Evolutionary conservation across 2,888 invertebrate genomes (phyloP), one percentile per base, ranked within the genome.

Genomic region (Ramazzottius varieornatus): DNA sequence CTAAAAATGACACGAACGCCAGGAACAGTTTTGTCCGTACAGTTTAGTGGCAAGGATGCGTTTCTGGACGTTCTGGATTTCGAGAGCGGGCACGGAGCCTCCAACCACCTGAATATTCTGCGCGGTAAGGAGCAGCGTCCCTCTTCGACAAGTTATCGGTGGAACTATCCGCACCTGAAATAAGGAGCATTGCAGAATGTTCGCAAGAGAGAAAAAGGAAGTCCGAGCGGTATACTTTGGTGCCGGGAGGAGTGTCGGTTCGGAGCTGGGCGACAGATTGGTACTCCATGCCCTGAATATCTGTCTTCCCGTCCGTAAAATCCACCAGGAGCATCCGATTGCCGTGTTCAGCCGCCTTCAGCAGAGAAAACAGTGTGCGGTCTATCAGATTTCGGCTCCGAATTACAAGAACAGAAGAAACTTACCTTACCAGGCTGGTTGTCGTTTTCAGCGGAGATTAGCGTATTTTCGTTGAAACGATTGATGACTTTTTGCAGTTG

Each of bases 271-370:
- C 70, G 2, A 78, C 74, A 1, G 81, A 80, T 69, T 76, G 80
- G 72, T 84, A 84, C 73, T 88, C 88, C 72, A 86, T 83, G 0
- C 81, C 87, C 66, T 80, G 78, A 46, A 87, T 74, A 69, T 82
- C 80, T 73, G 83, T 83, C 0, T 80, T 77, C 20, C 88, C 88
- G 78, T 88, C 88, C 1, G 85, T 86, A 68, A 88, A 73, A 67
- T 79, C 79, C 65, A 88, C 72, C 72, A 84, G 81, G 67, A 86
- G 76, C 81, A 86, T 83, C 71, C 87, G 80, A 1, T 67, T 68
- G n/a, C 32, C 32, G 40, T 40, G 20, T 8, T 40, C 40, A 40
- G 20, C 20, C 40, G 40, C 8, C 20, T 20, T 20, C 40, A 40
- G 40, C 20, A 8, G 40, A 20, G 40, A 40, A 40, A 40, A 40